Conservation (phyloP, 2,888 invertebrate species). For the Lymantria dispar region DNA sequence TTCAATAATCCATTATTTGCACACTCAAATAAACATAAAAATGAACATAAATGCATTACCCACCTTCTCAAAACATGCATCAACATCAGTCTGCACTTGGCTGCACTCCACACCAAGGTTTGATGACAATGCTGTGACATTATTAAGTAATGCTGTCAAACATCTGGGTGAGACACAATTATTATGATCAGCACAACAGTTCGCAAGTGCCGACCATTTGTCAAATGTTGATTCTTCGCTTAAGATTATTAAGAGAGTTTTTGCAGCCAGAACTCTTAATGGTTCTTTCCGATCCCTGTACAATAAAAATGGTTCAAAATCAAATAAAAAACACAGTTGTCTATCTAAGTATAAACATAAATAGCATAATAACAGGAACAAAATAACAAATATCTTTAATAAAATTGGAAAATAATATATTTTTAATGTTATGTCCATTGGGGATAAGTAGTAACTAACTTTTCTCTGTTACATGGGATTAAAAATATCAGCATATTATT, state of each 20-base stretch:
- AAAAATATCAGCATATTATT: too few species aligned
- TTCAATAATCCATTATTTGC: too few species aligned
- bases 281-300: conserved; percentile 83
- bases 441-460: too few species aligned
- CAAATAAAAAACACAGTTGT: too few species aligned
- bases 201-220: conserved; percentile 85
- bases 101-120: conserved; percentile 84
- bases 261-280: conserved; percentile 86
- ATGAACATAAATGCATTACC: not conserved
- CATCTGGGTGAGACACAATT: conserved; percentile 86
- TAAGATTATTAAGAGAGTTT: conserved; percentile 85
- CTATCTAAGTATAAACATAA: too few species aligned
- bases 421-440: too few species aligned
- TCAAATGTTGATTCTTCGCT: conserved; percentile 85
- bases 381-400: too few species aligned
- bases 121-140: conserved; percentile 82
- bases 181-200: conserved; percentile 88
- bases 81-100: conserved; percentile 85
- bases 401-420: too few species aligned
- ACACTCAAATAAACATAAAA: not conserved
- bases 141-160: conserved; percentile 83
- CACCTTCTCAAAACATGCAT: conserved; percentile 88
- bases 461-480: too few species aligned
- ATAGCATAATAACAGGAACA: too few species aligned
- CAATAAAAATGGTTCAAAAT: not conserved